These are phyloP conservation scores for Pagrus major DNA, from an alignment of 2,113 vertebrate genomes.

Conservation along the genomic window DNA sequence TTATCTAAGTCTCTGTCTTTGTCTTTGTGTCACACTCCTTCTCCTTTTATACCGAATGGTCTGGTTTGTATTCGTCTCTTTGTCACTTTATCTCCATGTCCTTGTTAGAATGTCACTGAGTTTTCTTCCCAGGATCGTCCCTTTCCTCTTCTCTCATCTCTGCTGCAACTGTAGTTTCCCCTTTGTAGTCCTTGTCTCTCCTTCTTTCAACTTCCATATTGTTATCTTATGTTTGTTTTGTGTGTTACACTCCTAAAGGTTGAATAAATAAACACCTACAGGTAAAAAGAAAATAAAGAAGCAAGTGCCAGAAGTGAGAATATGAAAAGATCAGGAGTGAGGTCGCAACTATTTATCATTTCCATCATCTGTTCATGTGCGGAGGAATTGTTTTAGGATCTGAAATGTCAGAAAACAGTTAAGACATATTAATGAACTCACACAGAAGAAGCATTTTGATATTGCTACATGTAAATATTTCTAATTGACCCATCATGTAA, in stretches of 20 bases:
- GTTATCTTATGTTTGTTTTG: slow-evolving; percentile 9
- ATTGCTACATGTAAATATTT: no score
- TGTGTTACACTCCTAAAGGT: background rate
- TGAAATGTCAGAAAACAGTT: background rate
- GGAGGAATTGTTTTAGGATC: background rate
- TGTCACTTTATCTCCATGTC: slow-evolving; percentile 61
- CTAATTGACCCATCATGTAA: no score
- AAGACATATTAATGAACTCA: background rate
- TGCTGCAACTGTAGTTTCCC: slow-evolving; percentile 14
- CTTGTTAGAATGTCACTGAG: slow-evolving; percentile 57
- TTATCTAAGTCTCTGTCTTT: slow-evolving; percentile 53
- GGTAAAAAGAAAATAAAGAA: background rate
- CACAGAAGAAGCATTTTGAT: no score
- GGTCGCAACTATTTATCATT: background rate
- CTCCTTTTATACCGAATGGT: slow-evolving; percentile 33
- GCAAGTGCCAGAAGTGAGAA: background rate
- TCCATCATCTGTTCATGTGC: background rate
- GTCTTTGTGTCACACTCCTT: slow-evolving; percentile 46
- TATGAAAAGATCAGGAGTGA: background rate
- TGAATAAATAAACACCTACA: slow-evolving; percentile 14
- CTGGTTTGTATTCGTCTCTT: slow-evolving; percentile 47
- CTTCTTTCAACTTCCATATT: background rate
- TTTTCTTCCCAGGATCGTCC: slow-evolving; percentile 18
- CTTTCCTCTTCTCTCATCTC: slow-evolving; percentile 7
- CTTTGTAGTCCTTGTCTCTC: slow-evolving; percentile 30